A percentile compares a stretch with the other conserved stretches of the same genome.
These are phyloP conservation scores for Regulus satrapa DNA, from an alignment of 2,113 vertebrate species.

Conservation along the genomic window DNA sequence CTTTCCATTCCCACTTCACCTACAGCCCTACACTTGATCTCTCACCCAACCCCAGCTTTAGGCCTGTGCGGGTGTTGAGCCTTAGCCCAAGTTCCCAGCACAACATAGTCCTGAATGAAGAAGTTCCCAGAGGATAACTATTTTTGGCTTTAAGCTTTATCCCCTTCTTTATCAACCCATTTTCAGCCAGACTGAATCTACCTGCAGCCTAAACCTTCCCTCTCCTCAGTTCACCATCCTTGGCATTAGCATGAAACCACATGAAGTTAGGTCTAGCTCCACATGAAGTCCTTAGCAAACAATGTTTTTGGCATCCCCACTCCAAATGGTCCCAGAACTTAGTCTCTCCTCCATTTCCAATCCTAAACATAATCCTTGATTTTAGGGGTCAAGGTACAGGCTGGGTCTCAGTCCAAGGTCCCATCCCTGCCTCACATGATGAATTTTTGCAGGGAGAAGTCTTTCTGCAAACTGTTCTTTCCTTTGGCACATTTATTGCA, in stretches of 20 bases:
- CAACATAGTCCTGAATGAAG: background rate
- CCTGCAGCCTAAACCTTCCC: background rate
- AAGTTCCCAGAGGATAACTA: background rate
- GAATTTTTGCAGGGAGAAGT: background rate
- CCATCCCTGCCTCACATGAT: background rate
- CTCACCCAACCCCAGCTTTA: background rate
- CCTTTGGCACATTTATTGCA: background rate
- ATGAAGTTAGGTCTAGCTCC: background rate
- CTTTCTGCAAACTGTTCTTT: background rate
- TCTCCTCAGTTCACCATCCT: background rate
- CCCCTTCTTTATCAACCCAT: background rate
- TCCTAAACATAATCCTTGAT: background rate
- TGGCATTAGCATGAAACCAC: background rate
- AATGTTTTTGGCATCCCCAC: background rate
- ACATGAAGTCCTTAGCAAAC: background rate
- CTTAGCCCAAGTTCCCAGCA: background rate
- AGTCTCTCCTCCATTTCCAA: background rate
- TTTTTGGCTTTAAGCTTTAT: background rate
- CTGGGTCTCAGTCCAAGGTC: background rate
- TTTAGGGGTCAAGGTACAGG: background rate
- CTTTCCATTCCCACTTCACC: background rate
- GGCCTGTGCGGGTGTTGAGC: background rate
- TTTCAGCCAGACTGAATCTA: background rate
- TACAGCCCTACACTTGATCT: background rate
- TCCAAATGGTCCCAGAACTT: background rate